Evolutionary conservation across 2,113 vertebrate genomes (phyloP).

Genomic region (Prunella fulvescens): DNA sequence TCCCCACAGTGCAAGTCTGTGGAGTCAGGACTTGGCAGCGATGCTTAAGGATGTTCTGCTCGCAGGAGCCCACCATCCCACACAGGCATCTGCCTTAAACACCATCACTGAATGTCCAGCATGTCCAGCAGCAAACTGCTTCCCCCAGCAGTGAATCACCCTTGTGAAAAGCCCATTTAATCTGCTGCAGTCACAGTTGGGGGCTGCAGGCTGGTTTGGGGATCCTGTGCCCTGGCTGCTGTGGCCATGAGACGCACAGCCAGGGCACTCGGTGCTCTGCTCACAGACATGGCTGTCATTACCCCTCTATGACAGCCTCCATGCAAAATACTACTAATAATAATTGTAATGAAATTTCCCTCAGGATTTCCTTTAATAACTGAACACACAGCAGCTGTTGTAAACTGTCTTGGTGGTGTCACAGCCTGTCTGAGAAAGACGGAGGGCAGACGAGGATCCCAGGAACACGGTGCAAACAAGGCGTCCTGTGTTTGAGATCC

Average conservation of each 20-base stretch:
- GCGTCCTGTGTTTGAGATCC: background rate
- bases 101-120: background rate
- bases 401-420: constrained; percentile 19
- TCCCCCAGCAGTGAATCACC: background rate
- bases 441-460: background rate
- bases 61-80: background rate
- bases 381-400: background rate
- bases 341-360: background rate
- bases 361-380: background rate
- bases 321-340: background rate
- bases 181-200: background rate
- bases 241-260: rapidly evolving
- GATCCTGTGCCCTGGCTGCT: background rate
- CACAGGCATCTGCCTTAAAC: background rate
- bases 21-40: constrained; percentile 7
- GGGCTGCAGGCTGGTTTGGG: background rate
- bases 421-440: background rate
- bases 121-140: background rate
- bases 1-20: background rate
- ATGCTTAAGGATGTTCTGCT: background rate
- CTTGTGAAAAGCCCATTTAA: rapidly evolving
- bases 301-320: background rate
- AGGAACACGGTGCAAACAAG: background rate
- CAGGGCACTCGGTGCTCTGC: background rate
- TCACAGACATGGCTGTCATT: background rate